Evolutionary conservation across 2,113 vertebrate species (phyloP), one percentile per base, ranked within the genome.

Genomic region (Romanogobio albipinnatus): DNA sequence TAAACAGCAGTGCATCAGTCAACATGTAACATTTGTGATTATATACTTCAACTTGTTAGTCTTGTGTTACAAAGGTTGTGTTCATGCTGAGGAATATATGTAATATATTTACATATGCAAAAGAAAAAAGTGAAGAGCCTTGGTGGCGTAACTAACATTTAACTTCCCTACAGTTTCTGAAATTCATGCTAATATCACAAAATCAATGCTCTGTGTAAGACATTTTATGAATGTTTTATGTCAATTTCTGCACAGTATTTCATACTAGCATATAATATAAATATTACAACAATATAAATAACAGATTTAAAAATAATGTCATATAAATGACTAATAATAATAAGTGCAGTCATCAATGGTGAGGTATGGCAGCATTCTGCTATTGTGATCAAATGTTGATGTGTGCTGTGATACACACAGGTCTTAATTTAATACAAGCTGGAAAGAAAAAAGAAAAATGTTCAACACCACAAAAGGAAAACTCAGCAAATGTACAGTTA

Each of bases 391-490:
- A 39, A 39, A 78, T 78, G 33, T 78, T 59, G 76, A 78, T 78
- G 33, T 14, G n/a, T 43, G 22, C 56, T 45, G 56, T 43, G 53
- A 17, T 58, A 43, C 22, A 53, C 58, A 62, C 36, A 17, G 33
- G 45, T 22, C 39, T 66, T 74, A 51, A 22, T 15, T 66, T 84
- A 86, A 82, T 74, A 86, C 45, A 86, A 74, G 17, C 85, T 86
- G 66, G n/a, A 24, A 58, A 80, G 51, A 74, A n/a, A 74, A 73
- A 26, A 78, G 2, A 56, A 59, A 59, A 39, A n/a, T 9, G 9
- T 47, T 43, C 29, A 66, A n/a, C 14, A 66, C 51, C 22, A 47
- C n/a, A 9, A 10, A 61, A 58, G 58, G 5, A 78, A 56, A 9
- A 24, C 68, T 71, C 19, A 71, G 2, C 68, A 71, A 45, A 71